These are phyloP conservation scores for Falco cherrug DNA, from an alignment of 2,797 vertebrate species.

Conservation along the genomic window DNA sequence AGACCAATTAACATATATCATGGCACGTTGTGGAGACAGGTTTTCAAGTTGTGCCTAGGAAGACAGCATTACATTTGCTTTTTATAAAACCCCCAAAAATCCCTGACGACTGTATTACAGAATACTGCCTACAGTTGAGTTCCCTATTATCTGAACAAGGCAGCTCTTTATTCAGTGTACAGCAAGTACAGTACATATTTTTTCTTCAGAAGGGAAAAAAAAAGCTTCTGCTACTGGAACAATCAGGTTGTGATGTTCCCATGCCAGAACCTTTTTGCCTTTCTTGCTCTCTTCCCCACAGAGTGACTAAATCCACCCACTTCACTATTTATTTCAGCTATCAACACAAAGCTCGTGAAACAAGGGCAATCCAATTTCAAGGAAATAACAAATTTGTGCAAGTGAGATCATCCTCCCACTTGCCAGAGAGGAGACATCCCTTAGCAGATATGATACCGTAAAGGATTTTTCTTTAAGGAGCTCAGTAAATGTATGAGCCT, in stretches of 20 bases:
- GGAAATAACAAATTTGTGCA: conserved; percentile 25
- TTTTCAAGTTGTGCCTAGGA: neutral
- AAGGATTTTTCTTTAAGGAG: neutral
- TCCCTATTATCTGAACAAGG: neutral
- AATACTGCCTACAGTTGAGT: neutral
- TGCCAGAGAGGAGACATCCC: neutral
- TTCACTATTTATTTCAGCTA: conserved; percentile 32
- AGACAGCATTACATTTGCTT: neutral
- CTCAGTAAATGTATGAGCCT: neutral
- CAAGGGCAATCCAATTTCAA: conserved; percentile 28
- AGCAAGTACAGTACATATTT: neutral
- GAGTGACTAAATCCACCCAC: conserved; percentile 50
- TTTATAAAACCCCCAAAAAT: neutral
- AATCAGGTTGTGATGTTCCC: conserved; percentile 34
- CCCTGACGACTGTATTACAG: neutral
- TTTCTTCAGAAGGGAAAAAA: neutral
- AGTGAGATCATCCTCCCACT: conserved; percentile 41
- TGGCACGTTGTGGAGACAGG: neutral
- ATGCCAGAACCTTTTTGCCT: conserved; percentile 28
- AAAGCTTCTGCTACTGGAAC: neutral
- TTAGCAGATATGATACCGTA: neutral
- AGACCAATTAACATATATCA: neutral
- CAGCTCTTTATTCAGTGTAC: neutral
- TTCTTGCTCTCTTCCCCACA: conserved; percentile 4
- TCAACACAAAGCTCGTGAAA: conserved; percentile 47